Evolutionary conservation across 2,113 vertebrate species (phyloP).

Genomic region (Gadus chalcogrammus): DNA sequence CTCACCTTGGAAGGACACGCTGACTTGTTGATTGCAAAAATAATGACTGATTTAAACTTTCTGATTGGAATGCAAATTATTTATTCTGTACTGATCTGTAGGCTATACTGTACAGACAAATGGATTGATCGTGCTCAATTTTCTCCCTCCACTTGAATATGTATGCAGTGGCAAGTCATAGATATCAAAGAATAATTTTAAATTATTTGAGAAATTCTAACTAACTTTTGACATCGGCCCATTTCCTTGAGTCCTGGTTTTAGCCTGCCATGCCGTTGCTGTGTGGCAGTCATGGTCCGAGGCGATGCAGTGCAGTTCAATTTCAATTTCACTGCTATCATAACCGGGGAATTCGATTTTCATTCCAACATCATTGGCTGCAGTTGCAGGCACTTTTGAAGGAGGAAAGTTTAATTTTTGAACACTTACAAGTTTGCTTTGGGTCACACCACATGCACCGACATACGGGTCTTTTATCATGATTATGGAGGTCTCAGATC

Average conservation of each 20-base stretch:
- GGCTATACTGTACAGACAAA: too few relatives aligned
- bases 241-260: slow-evolving; percentile 6
- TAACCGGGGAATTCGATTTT: slow-evolving; percentile 36
- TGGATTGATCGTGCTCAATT: too few relatives aligned
- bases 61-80: too few relatives aligned
- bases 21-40: too few relatives aligned
- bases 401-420: slow-evolving; percentile 40
- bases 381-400: slow-evolving; percentile 10
- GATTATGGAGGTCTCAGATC: slow-evolving; percentile 26
- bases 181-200: not conserved
- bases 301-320: slow-evolving; percentile 1
- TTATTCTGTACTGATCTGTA: too few relatives aligned
- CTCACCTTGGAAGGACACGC: too few relatives aligned
- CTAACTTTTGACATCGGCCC: not conserved
- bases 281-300: not conserved
- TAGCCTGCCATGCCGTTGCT: not conserved
- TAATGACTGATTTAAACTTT: too few relatives aligned
- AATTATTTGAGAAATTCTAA: slow-evolving; percentile 1
- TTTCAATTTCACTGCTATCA: slow-evolving; percentile 23
- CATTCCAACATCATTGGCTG: slow-evolving; percentile 21
- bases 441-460: slow-evolving; percentile 23
- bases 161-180: too few relatives aligned
- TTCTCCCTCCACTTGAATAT: too few relatives aligned
- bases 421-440: slow-evolving; percentile 36
- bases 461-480: slow-evolving; percentile 35